Conservation (phyloP, 2,888 invertebrate species). For the Zygothrica quintamaculata region DNA sequence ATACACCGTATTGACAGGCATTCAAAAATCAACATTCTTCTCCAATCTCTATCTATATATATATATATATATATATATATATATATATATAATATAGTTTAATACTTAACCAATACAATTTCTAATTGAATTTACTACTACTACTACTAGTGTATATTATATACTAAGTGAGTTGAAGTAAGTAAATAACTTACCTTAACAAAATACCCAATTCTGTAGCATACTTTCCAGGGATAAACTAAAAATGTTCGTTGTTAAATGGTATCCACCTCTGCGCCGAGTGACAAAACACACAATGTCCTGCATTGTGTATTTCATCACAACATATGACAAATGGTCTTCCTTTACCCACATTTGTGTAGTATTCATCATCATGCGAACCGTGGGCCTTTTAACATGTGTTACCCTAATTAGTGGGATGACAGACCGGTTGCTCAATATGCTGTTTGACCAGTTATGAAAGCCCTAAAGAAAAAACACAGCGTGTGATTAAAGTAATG, state of each 20-base stretch:
- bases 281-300: constrained; percentile 13
- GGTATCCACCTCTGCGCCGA: constrained; percentile 18
- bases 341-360: constrained; percentile 49
- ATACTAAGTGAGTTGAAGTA: too few relatives aligned
- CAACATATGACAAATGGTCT: constrained; percentile 61
- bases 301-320: constrained; percentile 11
- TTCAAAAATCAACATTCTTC: too few relatives aligned
- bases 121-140: too few relatives aligned
- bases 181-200: too few relatives aligned
- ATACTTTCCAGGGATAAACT: too few relatives aligned
- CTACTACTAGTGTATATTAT: too few relatives aligned
- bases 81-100: too few relatives aligned
- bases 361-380: constrained; percentile 64
- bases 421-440: neutral
- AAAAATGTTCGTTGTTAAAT: too few relatives aligned
- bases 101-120: too few relatives aligned
- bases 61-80: too few relatives aligned
- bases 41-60: too few relatives aligned
- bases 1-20: neutral
- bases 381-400: constrained; percentile 57
- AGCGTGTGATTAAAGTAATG: constrained; percentile 55
- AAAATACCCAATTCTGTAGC: too few relatives aligned
- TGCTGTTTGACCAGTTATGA: neutral
- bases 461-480: neutral
- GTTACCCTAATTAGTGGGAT: constrained; percentile 65